Evolutionary conservation across 23 tunicate genomes (phyloP).

Genomic region (Diplosoma virens): DNA sequence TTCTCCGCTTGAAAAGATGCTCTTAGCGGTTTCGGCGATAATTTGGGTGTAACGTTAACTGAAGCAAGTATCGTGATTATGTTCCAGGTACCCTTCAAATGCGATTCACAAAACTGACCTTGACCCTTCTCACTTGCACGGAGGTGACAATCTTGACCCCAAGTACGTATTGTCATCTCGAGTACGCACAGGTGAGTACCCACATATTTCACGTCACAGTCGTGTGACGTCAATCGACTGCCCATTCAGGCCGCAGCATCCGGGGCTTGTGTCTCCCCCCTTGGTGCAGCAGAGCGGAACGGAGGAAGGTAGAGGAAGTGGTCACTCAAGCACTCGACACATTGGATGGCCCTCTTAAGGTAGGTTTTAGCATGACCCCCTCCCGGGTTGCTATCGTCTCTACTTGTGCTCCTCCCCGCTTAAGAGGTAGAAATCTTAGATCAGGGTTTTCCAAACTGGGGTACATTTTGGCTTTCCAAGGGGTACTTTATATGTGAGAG

Average conservation of each 20-base stretch:
- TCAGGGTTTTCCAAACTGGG: too few species aligned
- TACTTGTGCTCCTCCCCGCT: too few species aligned
- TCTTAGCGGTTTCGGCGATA: too few species aligned
- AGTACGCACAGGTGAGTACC: constrained; percentile 72
- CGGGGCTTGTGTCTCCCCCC: constrained; percentile 59
- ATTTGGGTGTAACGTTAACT: neutral
- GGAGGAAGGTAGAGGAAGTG: constrained; percentile 57
- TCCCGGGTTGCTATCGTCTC: too few species aligned
- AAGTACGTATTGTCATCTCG: constrained; percentile 79
- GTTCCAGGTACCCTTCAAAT: constrained; percentile 43
- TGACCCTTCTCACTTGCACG: constrained; percentile 41
- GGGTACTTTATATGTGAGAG: too few species aligned
- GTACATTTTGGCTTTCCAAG: too few species aligned
- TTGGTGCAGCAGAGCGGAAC: constrained; percentile 58
- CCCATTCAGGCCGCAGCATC: constrained; percentile 53
- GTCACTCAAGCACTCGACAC: constrained; percentile 39
- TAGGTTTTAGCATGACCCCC: constrained; percentile 6
- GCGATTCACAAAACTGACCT: constrained; percentile 61
- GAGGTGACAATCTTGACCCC: constrained; percentile 76
- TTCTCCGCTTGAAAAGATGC: too few species aligned
- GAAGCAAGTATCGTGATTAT: neutral
- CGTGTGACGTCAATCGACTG: neutral
- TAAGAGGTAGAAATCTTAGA: too few species aligned
- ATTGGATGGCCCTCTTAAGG: constrained; percentile 65
- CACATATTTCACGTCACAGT: neutral